Percentiles rank a stretch among this genome's conserved stretches.
Conservation (phyloP, 2,888 invertebrate species). For the Gasteruption jaculator region DNA sequence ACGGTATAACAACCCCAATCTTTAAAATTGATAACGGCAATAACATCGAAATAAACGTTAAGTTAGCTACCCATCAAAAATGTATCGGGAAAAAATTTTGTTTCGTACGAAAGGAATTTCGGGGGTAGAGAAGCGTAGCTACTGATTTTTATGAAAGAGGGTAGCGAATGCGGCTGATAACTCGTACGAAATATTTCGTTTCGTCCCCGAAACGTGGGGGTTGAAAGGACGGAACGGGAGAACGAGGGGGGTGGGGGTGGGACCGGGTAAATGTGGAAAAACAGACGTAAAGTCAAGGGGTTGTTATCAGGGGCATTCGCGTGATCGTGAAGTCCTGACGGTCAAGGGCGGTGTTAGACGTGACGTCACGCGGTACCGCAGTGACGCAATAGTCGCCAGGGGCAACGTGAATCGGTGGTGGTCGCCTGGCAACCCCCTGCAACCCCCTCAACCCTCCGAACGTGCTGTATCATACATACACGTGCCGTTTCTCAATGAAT, state of each 20-base stretch:
- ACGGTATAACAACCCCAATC: no score
- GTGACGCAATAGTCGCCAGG: constrained; percentile 47
- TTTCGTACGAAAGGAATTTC: no score
- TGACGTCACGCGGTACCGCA: constrained; percentile 46
- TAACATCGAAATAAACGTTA: no score
- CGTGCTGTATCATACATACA: constrained; percentile 28
- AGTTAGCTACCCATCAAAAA: no score
- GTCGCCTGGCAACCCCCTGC: constrained; percentile 41
- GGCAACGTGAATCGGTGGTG: constrained; percentile 39
- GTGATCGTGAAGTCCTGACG: constrained; percentile 30
- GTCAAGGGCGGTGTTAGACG: constrained; percentile 47
- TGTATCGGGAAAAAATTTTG: no score
- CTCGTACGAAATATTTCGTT: no score
- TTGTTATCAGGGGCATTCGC: constrained; percentile 23
- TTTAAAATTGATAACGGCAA: no score
- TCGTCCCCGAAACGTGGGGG: constrained; percentile 3
- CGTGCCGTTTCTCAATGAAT: constrained; percentile 46
- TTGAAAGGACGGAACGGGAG: not conserved
- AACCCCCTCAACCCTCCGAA: constrained; percentile 17
- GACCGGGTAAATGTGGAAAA: no score
- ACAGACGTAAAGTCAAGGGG: constrained; percentile 12
- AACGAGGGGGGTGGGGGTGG: not conserved
- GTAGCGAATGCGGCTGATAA: no score
- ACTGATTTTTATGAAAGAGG: not conserved
- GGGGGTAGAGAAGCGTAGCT: no score